Base-by-base conservation (phyloP, 2,797 vertebrate species). In the Heteromormyrus szaboi region DNA sequence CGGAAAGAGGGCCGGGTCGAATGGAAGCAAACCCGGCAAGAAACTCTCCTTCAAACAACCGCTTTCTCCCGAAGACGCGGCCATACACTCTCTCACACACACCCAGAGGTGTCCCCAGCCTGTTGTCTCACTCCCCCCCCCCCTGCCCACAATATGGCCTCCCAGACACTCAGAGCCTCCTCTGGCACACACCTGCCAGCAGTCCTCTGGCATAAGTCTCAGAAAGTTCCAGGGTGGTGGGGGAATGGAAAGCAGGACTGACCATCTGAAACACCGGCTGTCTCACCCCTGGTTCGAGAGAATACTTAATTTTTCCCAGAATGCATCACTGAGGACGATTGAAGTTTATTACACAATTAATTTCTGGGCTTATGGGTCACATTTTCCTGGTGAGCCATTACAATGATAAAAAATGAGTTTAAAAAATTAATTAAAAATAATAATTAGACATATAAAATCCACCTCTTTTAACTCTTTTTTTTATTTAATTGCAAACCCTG, bases 121-220 rank as follows among this genome's bases (percentile, higher is more conserved):
- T 9, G 46, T 33, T 54, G 33, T 79, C 65, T 8, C 6, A 59
- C 54, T 22, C 0, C 6, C 54, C 0, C 0, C 22, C 17, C 3
- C 6, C 37, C 37, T 0, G 33, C 33, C 33, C 12, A 37, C 29
- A 44, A 76, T 53, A 68, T 12, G 53, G 50, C 88, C 85, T 90
- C 83, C 88, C 87, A 22, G 48, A 86, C 12, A n/a, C 29, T 85
- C 62, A 72, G 85, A 87, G 44, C 79, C 83, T 88, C 89, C 88
- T 53, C 48, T 25, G 2, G 22, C 51, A 8, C 53, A 48, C 44
- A 85, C 59, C 72, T 90, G 88, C 90, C 86, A 91, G 89, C 41
- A 22, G 19, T n/a, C 19, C 8, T 19, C 37, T 37, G 4, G 19
- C 76, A 44, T 81, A 17, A 48, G 44, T 25, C 37, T 76, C 68